Evolutionary conservation across 2,113 vertebrate genomes (phyloP), one percentile per base, ranked within the genome.

Genomic region (Zosterops borbonicus): DNA sequence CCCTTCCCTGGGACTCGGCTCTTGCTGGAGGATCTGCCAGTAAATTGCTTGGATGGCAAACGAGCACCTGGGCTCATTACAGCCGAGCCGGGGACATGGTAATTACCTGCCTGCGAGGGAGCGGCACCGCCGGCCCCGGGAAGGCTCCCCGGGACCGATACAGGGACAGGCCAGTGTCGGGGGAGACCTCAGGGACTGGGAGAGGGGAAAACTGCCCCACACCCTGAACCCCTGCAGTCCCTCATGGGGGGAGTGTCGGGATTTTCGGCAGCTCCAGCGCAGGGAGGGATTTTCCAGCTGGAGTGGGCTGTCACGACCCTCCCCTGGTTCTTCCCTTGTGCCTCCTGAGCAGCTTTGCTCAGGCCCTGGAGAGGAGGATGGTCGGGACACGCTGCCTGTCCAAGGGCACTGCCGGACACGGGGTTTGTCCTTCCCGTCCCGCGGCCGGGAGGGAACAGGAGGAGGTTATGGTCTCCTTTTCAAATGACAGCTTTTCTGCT

Each of bases 31-130:
- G 81, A 94, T 27, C 78, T 65, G 82, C 91, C 1, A 46, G 29
- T 25, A 95, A 96, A 97, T 95, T 95, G 81, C 91, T 95, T 85
- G 82, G 93, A 27, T 83, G 93, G 91, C 79, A 91, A 91, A 90
- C 10, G 74, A 96, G 93, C 94, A 90, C 96, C 95, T 95, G 93
- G 82, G 84, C 94, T 96, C 94, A 77, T 95, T 96, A 95, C 1
- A 4, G 6, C 47, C 2, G 22, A 75, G n/a, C 5, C 37, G 13
- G 4, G 71, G 93, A 85, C 87, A 21, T 2, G 47, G 55, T 73
- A 95, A 96, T 95, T 91, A 80, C 82, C 93, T 69, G 78, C 49
- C 89, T 92, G 86, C 2, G 4, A 96, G 91, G 76, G 76, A 78
- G 62, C 6, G 1, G 71, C 78, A 19, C 29, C 1, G 12, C 42